These are phyloP conservation scores for Callaeas wilsoni DNA, from an alignment of 2,113 vertebrate species.

Conservation along the genomic window DNA sequence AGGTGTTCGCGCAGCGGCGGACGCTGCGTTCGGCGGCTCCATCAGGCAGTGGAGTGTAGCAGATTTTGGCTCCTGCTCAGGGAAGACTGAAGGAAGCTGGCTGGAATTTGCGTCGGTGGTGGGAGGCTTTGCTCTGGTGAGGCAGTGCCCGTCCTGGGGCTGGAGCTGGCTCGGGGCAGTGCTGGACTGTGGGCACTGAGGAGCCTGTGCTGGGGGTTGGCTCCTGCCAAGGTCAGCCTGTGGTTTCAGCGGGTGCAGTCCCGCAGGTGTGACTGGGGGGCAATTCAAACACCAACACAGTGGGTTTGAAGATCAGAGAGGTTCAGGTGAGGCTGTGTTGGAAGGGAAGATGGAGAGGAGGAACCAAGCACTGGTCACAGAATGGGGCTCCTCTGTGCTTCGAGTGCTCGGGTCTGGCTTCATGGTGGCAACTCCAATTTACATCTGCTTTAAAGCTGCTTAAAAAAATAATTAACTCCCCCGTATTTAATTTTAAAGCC, in stretches of 20 bases:
- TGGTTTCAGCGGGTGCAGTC: not conserved
- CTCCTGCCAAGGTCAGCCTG: not conserved
- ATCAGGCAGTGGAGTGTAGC: rapidly evolving
- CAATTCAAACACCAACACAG: not conserved
- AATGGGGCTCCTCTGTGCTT: not conserved
- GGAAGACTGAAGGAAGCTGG: not conserved
- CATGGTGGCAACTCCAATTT: not conserved
- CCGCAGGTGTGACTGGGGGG: not conserved
- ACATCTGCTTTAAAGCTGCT: not conserved
- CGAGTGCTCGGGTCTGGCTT: not conserved
- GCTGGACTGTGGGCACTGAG: rapidly evolving
- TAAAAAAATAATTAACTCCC: not conserved
- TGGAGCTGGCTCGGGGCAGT: not conserved
- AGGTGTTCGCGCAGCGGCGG: not conserved
- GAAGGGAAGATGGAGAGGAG: not conserved
- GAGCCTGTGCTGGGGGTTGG: not conserved
- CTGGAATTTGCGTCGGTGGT: not conserved
- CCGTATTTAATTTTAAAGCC: not conserved
- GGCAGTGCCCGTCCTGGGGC: not conserved
- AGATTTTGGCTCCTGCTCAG: not conserved
- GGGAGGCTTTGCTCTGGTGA: not conserved
- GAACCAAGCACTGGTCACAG: not conserved
- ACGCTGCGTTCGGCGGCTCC: rapidly evolving
- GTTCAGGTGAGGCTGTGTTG: not conserved
- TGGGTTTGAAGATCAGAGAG: not conserved